Conservation (phyloP, 2,888 invertebrate genomes). For the Athrips mouffetella region DNA sequence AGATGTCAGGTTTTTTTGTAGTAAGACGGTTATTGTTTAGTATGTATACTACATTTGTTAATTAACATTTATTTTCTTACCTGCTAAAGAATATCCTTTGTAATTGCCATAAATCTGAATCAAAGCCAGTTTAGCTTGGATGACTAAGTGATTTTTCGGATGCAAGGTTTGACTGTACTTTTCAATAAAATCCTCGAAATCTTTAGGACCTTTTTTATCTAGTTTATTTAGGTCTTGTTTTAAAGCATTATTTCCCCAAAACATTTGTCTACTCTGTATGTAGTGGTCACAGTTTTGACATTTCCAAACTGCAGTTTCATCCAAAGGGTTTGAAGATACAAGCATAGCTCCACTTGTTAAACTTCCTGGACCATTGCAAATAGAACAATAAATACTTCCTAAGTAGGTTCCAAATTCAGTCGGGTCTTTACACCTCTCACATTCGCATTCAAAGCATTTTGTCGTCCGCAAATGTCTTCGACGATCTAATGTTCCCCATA, state of each 20-base stretch:
- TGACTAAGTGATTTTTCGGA: constrained; percentile 81
- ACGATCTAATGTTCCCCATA: constrained; percentile 83
- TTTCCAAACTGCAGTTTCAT: constrained; percentile 79
- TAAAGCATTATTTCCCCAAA: constrained; percentile 80
- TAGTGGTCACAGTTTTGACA: constrained; percentile 81
- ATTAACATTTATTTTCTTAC: constrained; percentile 43
- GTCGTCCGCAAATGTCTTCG: constrained; percentile 78
- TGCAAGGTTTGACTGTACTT: constrained; percentile 82
- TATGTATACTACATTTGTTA: neutral
- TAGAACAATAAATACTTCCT: constrained; percentile 81
- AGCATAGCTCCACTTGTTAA: constrained; percentile 69
- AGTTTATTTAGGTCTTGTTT: constrained; percentile 77
- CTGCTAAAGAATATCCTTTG: constrained; percentile 74
- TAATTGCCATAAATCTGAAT: constrained; percentile 83
- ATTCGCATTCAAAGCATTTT: constrained; percentile 84
- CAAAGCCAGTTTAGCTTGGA: constrained; percentile 83
- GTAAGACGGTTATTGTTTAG: too few relatives aligned
- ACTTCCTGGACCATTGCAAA: constrained; percentile 73
- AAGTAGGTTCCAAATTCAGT: constrained; percentile 82
- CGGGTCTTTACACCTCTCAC: constrained; percentile 82
- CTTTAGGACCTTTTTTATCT: constrained; percentile 72
- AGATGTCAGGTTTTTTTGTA: too few relatives aligned
- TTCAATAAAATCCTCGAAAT: constrained; percentile 80
- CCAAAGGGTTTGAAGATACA: constrained; percentile 79
- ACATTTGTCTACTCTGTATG: constrained; percentile 77